Conservation (phyloP, 2,113 vertebrate genomes). For the Cairina moschata region DNA sequence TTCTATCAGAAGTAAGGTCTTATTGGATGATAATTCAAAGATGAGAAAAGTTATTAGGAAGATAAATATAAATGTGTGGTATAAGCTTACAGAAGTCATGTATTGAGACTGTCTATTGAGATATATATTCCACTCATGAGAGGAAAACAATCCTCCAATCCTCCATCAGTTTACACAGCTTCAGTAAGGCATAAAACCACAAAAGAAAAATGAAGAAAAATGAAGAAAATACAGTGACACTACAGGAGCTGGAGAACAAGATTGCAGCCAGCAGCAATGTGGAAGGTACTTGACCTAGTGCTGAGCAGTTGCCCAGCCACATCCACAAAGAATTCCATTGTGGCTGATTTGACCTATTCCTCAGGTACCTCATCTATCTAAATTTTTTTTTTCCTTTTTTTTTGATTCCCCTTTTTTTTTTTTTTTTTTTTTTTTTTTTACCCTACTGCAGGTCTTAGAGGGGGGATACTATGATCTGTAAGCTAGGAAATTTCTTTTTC, state of each 20-base stretch:
- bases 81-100: background rate
- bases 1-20: background rate
- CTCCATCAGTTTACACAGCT: background rate
- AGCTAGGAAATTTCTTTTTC: background rate
- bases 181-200: background rate
- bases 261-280: background rate
- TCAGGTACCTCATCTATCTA: accelerated
- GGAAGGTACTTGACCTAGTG: background rate
- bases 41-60: background rate
- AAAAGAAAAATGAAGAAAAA: no score
- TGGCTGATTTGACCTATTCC: background rate
- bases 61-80: background rate
- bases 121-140: background rate
- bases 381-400: background rate
- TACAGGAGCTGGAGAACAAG: background rate
- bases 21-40: background rate
- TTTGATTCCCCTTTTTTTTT: background rate
- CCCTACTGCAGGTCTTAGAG: background rate
- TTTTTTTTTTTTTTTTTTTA: background rate
- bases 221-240: background rate
- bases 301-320: background rate
- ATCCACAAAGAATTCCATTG: background rate
- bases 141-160: background rate
- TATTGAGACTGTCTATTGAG: background rate
- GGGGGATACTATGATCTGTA: background rate